These are phyloP conservation scores for Nothura maculosa DNA, from an alignment of 2,797 vertebrate genomes.

Conservation along the genomic window DNA sequence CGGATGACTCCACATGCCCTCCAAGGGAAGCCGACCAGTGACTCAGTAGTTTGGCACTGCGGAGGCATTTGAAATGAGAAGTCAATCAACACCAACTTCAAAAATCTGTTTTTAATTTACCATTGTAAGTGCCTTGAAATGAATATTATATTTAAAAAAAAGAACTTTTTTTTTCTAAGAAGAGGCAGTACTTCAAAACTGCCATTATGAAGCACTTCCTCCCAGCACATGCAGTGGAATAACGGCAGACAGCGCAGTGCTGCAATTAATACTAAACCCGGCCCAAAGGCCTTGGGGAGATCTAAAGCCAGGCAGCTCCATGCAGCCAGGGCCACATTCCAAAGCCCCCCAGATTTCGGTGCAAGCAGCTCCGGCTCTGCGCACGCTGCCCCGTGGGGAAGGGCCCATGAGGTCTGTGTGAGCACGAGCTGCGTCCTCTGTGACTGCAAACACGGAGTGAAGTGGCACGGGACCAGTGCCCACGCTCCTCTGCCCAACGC, in stretches of 20 bases:
- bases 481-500: background rate
- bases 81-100: slow-evolving; percentile 35
- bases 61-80: background rate
- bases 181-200: background rate
- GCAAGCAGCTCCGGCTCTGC: slow-evolving; percentile 32
- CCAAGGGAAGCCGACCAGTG: slow-evolving; percentile 23
- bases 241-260: background rate
- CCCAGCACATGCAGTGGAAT: background rate
- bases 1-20: background rate
- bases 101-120: slow-evolving; percentile 16
- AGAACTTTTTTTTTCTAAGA: background rate
- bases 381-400: background rate
- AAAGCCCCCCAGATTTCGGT: slow-evolving; percentile 33
- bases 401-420: no score
- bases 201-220: background rate
- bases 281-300: background rate
- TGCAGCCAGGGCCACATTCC: background rate
- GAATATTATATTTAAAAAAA: background rate
- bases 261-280: background rate
- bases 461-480: no score
- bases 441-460: no score
- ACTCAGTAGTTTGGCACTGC: slow-evolving; percentile 4
- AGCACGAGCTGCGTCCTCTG: no score
- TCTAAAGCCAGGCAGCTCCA: background rate
- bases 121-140: background rate